Evolutionary conservation across 2,888 invertebrate species (phyloP).

Genomic region (Dimorphilus gyrociliatus): DNA sequence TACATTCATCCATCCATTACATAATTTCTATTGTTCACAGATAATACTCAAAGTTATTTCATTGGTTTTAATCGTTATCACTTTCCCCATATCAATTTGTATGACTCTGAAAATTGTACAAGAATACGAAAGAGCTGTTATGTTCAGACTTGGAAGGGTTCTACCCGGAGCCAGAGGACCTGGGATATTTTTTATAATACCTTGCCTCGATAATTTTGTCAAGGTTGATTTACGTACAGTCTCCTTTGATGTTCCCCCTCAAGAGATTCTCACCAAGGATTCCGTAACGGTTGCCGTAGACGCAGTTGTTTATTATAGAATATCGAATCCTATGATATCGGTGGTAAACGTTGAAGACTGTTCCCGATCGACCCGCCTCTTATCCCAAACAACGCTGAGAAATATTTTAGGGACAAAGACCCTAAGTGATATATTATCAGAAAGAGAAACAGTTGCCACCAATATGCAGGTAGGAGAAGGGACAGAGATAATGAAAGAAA

Average conservation of each 20-base stretch:
- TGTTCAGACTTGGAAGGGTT: conserved; percentile 27
- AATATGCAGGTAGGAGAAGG: conserved; percentile 7
- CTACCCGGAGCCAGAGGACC: conserved; percentile 17
- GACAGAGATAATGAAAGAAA: too few relatives aligned
- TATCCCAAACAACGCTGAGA: conserved; percentile 7
- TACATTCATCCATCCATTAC: too few relatives aligned
- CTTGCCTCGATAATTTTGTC: conserved; percentile 16
- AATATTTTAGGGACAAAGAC: conserved; percentile 8
- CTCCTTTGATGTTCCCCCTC: conserved; percentile 33
- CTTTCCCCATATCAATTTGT: conserved; percentile 25
- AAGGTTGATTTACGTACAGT: conserved; percentile 20
- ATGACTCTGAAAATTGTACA: conserved; percentile 15
- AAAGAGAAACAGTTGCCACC: conserved; percentile 4
- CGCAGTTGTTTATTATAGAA: conserved; percentile 16
- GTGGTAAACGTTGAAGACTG: conserved; percentile 7
- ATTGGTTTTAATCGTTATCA: conserved; percentile 18
- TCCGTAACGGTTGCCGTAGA: conserved; percentile 29
- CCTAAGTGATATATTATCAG: conserved; percentile 6
- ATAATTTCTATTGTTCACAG: too few relatives aligned
- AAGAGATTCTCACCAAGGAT: conserved; percentile 29
- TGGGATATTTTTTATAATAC: conserved; percentile 21
- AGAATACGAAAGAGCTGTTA: conserved; percentile 31
- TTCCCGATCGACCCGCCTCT: conserved; percentile 5
- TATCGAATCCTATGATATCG: conserved; percentile 6
- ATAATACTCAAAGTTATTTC: conserved; percentile 9